Evolutionary conservation across 2,113 vertebrate genomes (phyloP).

Genomic region (Falcunculus frontatus): DNA sequence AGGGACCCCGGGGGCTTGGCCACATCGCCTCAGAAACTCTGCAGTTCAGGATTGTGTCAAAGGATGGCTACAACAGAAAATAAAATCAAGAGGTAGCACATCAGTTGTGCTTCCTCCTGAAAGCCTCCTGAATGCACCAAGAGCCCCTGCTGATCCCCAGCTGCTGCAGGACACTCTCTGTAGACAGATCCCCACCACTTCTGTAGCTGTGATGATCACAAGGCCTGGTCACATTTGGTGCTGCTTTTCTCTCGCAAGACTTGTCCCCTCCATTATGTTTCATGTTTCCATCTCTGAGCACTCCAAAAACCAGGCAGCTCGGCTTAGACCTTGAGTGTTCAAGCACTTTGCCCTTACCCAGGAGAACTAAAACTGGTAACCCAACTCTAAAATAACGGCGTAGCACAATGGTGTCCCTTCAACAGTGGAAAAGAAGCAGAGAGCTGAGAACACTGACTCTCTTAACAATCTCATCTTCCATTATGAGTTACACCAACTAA

Average conservation of each 20-base stretch:
- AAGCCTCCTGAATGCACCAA: neutral
- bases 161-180: neutral
- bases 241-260: neutral
- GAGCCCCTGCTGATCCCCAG: neutral
- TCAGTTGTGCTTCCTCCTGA: neutral
- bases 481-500: neutral
- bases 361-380: neutral
- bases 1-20: neutral
- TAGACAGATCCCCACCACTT: neutral
- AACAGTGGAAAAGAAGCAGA: neutral
- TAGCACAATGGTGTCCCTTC: neutral
- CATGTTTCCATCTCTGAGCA: neutral
- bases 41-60: neutral
- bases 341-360: neutral
- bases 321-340: neutral
- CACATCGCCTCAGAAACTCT: neutral
- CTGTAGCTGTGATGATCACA: neutral
- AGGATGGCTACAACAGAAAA: neutral
- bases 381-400: neutral
- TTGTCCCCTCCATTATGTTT: neutral
- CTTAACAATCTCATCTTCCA: neutral
- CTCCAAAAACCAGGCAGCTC: neutral
- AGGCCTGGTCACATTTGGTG: neutral
- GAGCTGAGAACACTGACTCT: neutral
- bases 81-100: neutral